Evolutionary conservation across 2,888 invertebrate genomes (phyloP).

Genomic region (Nudaria mundana): DNA sequence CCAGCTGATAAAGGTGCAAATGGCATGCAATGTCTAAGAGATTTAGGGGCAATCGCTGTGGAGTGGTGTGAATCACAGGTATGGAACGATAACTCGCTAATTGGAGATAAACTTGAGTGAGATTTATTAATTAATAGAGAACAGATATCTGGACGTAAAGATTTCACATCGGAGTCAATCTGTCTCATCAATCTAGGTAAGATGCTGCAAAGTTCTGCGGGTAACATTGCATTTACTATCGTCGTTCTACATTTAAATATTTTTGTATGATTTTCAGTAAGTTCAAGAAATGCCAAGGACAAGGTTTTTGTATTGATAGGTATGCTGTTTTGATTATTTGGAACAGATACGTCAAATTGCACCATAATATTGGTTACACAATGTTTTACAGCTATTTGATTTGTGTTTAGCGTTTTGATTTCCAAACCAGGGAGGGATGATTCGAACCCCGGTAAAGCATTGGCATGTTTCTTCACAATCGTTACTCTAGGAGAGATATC

Average conservation of each 20-base stretch:
- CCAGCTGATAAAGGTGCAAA: constrained; percentile 11
- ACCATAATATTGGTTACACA: constrained; percentile 56
- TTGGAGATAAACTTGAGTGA: constrained; percentile 37
- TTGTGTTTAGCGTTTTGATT: constrained; percentile 49
- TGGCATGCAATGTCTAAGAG: neutral
- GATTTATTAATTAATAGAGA: constrained; percentile 25
- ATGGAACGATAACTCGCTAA: constrained; percentile 33
- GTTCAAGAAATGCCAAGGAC: constrained; percentile 41
- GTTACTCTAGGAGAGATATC: constrained; percentile 16
- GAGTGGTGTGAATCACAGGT: constrained; percentile 15
- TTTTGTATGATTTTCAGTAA: constrained; percentile 43
- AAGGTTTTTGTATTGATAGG: constrained; percentile 29
- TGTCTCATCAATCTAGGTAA: constrained; percentile 58
- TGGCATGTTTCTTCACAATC: constrained; percentile 13
- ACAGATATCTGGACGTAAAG: constrained; percentile 9
- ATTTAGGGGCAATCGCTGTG: neutral
- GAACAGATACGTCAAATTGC: constrained; percentile 59
- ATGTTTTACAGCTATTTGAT: constrained; percentile 58
- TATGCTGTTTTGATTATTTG: constrained; percentile 24
- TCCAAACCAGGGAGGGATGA: constrained; percentile 43
- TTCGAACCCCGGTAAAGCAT: constrained; percentile 51
- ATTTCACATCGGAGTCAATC: constrained; percentile 26
- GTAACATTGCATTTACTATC: constrained; percentile 58
- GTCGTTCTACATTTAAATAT: constrained; percentile 59
- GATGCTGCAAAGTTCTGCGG: constrained; percentile 65